Conservation (phyloP, 2,113 vertebrate genomes). For the Cochlearius cochlearius region DNA sequence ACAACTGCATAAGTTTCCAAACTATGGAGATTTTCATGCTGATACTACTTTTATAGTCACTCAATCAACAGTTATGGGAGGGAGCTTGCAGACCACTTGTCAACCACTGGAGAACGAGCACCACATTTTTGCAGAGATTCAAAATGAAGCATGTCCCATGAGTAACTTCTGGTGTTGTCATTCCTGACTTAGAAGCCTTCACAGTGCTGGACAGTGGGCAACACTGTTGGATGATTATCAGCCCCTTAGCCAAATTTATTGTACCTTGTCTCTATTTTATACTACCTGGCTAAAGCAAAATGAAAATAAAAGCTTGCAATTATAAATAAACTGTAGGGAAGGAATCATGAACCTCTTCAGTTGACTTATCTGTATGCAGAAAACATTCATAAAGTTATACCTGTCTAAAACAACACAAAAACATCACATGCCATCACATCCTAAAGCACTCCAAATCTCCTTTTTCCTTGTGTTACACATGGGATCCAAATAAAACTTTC, state of each 20-base stretch:
- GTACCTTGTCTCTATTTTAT: neutral
- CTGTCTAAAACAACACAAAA: neutral
- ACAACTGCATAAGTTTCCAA: neutral
- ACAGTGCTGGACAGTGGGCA: neutral
- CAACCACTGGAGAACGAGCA: neutral
- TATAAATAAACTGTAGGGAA: neutral
- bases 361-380: neutral
- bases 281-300: neutral
- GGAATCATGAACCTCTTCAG: neutral
- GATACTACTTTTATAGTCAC: neutral
- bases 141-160: neutral
- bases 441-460: neutral
- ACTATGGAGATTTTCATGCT: neutral
- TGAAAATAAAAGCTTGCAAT: neutral
- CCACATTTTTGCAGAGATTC: neutral
- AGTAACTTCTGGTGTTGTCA: neutral
- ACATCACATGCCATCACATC: neutral
- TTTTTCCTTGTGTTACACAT: neutral
- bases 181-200: neutral
- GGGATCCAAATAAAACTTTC: neutral
- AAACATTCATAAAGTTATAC: neutral
- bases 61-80: neutral
- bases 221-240: neutral
- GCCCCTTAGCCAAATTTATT: neutral
- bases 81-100: neutral